Evolutionary conservation across 2,888 invertebrate species (phyloP), one percentile per base, ranked within the genome.

Genomic region (Heliconius ismenius): DNA sequence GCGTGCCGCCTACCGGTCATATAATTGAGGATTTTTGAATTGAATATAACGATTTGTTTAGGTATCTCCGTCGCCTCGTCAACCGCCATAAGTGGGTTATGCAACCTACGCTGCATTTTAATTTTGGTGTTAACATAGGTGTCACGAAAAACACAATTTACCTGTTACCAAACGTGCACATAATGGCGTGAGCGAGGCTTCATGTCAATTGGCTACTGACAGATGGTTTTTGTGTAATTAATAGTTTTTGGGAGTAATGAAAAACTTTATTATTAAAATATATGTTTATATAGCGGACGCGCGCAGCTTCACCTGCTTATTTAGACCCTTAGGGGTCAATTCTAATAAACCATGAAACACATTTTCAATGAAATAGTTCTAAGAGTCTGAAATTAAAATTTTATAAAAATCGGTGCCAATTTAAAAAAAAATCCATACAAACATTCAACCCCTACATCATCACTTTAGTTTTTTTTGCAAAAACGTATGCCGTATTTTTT

Each of bases 1-100:
- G n/a, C n/a, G n/a, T n/a, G n/a, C n/a, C n/a, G 86, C 87, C 86
- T 84, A 84, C 86, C 80, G 77, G 74, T 79, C 83, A 85, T 85
- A 85, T 83, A 85, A 82, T 84, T 84, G 79, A 83, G 80, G 79
- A 74, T 79, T 82, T 83, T 82, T 84, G 64, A 74, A 67, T 75
- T 73, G 75, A 70, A 73, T 77, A 84, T 88, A 87, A 87, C 84
- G 85, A 87, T 89, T 88, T 87, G 87, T 88, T 89, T 82, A 83
- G 80, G 82, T 84, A 84, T 84, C 83, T 83, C 83, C 63, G 83
- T 84, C 84, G 83, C 80, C 83, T 83, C 83, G 81, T 84, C 83
- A 79, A 81, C 76, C 76, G 79, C 83, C 83, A 81, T 84, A 85
- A 83, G 82, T 83, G 83, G 86, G 83, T 81, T 82, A 81, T 76